These are phyloP conservation scores for Drosophila kepulauana DNA, from an alignment of 1,140 invertebrate species.

Conservation along the genomic window DNA sequence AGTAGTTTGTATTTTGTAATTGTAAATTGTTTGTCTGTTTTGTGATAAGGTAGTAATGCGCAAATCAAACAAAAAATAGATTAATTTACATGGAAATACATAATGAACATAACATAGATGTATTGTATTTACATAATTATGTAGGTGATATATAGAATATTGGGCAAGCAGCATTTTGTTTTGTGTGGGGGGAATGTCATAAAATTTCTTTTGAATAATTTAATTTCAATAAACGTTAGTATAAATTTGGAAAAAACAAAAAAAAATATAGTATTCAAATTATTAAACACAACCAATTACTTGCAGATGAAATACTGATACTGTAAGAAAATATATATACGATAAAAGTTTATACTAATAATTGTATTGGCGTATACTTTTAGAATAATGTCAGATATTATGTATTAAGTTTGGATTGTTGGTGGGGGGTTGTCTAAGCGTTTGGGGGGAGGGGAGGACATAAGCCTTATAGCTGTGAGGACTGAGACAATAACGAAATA, in stretches of 20 bases:
- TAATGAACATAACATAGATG: not conserved
- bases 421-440: not conserved
- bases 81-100: conserved; percentile 15
- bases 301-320: conserved; percentile 69
- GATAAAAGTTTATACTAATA: conserved; percentile 58
- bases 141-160: not conserved
- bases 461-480: conserved; percentile 74
- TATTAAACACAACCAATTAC: conserved; percentile 71
- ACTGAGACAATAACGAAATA: conserved; percentile 58
- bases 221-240: conserved; percentile 40
- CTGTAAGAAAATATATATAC: conserved; percentile 68
- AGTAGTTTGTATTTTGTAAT: conserved; percentile 36
- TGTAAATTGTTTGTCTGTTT: conserved; percentile 65
- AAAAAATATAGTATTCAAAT: conserved; percentile 4
- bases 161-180: conserved; percentile 62
- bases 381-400: conserved; percentile 30
- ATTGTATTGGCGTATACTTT: conserved; percentile 76
- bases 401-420: conserved; percentile 4
- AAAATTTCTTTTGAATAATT: conserved; percentile 62
- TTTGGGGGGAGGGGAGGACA: conserved; percentile 5
- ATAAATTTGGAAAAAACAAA: conserved; percentile 59
- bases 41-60: conserved; percentile 13
- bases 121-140: not conserved
- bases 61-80: conserved; percentile 7
- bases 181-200: conserved; percentile 63